These are phyloP conservation scores for Spea bombifrons DNA, from an alignment of 2,113 vertebrate genomes.

Conservation along the genomic window DNA sequence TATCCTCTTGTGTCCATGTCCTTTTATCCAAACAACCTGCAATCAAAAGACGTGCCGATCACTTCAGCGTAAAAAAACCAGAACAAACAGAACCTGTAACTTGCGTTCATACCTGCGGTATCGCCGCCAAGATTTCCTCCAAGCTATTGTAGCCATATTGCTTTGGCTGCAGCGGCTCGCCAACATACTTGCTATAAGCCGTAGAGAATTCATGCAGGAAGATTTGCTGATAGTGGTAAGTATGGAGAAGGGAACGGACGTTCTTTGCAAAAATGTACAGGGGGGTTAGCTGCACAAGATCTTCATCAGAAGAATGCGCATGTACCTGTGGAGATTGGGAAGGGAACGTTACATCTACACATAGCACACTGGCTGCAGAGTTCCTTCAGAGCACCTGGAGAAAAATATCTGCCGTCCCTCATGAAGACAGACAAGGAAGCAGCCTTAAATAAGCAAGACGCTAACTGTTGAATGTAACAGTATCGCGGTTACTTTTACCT, in stretches of 20 bases:
- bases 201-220: constrained; percentile 87
- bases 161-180: constrained; percentile 76
- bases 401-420: too few relatives aligned
- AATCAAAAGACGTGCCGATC: constrained; percentile 1
- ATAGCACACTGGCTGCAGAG: too few relatives aligned
- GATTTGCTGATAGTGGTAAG: constrained; percentile 97
- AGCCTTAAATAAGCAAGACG: too few relatives aligned
- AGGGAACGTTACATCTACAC: too few relatives aligned
- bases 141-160: constrained; percentile 76
- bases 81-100: background rate
- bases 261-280: constrained; percentile 91
- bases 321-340: constrained; percentile 68
- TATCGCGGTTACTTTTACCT: too few relatives aligned
- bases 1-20: constrained; percentile 96
- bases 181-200: constrained; percentile 87
- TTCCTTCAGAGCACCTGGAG: too few relatives aligned
- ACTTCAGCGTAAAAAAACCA: background rate
- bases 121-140: constrained; percentile 86
- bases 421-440: too few relatives aligned
- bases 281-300: constrained; percentile 82
- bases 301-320: constrained; percentile 63
- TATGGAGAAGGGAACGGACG: constrained; percentile 86
- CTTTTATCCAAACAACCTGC: constrained; percentile 98
- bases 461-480: too few relatives aligned
- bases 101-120: constrained; percentile 80